A percentile compares a stretch with the other conserved stretches of the same genome.
Evolutionary conservation across 1,140 invertebrate species (phyloP).

Genomic region (Plutomurus gul): DNA sequence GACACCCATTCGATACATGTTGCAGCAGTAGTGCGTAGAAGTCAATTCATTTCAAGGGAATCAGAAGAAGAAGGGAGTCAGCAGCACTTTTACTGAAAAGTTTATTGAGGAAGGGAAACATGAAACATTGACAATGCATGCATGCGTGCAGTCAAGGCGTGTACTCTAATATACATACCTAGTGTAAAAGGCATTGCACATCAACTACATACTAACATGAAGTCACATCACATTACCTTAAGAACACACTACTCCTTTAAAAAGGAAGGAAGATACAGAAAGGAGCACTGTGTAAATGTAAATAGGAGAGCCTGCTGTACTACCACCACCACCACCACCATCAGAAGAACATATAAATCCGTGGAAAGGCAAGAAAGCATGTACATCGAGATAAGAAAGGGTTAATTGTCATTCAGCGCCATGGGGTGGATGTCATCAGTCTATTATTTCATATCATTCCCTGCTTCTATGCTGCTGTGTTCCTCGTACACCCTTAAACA

Average conservation of each 20-base stretch:
- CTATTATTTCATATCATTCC: constrained; percentile 47
- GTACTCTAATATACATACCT: too few relatives aligned
- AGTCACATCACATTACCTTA: too few relatives aligned
- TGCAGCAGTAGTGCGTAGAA: background rate
- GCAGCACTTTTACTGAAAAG: background rate
- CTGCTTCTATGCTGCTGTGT: background rate
- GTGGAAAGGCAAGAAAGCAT: background rate
- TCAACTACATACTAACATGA: too few relatives aligned
- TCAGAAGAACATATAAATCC: too few relatives aligned
- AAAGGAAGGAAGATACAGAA: too few relatives aligned
- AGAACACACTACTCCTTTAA: too few relatives aligned
- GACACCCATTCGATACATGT: too few relatives aligned
- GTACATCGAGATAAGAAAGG: constrained; percentile 31
- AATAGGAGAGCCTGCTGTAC: too few relatives aligned
- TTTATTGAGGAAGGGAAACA: constrained; percentile 16
- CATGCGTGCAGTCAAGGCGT: constrained; percentile 19
- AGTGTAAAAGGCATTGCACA: too few relatives aligned
- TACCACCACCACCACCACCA: too few relatives aligned
- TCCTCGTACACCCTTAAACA: too few relatives aligned
- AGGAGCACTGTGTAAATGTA: too few relatives aligned
- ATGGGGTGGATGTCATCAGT: constrained; percentile 34
- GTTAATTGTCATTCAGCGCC: constrained; percentile 37
- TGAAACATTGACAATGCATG: background rate
- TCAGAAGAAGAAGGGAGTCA: background rate
- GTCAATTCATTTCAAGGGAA: background rate